Evolutionary conservation across 2,797 vertebrate genomes (phyloP), one percentile per base, ranked within the genome.

Genomic region (Ptychadena robeensis): DNA sequence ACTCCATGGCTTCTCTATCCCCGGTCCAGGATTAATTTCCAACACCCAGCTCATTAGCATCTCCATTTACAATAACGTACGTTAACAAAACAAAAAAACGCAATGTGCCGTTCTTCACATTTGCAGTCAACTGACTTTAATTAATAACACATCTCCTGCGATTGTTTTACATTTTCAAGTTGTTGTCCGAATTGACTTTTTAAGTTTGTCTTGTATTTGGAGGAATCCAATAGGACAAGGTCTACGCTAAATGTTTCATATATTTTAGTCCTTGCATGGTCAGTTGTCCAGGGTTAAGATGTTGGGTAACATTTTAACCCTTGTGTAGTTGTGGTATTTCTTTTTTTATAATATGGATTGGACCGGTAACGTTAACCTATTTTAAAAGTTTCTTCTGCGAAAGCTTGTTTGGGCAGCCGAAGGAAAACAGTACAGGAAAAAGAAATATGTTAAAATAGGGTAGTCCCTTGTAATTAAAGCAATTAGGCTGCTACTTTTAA

Each of bases 381-480:
- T 44, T 44, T 48, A 18, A 80, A 68, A 44, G 1, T 65, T 25
- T 40, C 81, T 87, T 91, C 18, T 90, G 96, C 92, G 94, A 96
- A 96, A 95, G 96, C 95, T 96, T 96, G 94, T 95, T n/a, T 95
- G 94, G 94, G 94, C 94, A 94, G 95, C 95, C 32, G 48, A 34
- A n/a, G 44, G n/a, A 48, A 48, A 27, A 12, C 25, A 59, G 15
- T 14, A 11, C 25, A 34, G 34, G 12, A 4, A 9, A 28, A 61
- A 96, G 25, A 70, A 37, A 37, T 0, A 25, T 30, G 18, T 18
- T 12, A 72, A 44, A 66, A 59, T 96, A 95, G 95, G 96, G 95
- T 96, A 96, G 96, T 97, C 95, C 94, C 95, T 95, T 95, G 96
- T 97, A 97, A 99, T 98, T 98, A 98, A 96, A 96, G 95, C 97